Base-by-base conservation (phyloP, 1,140 invertebrate species). In the Drosophila melanica region DNA sequence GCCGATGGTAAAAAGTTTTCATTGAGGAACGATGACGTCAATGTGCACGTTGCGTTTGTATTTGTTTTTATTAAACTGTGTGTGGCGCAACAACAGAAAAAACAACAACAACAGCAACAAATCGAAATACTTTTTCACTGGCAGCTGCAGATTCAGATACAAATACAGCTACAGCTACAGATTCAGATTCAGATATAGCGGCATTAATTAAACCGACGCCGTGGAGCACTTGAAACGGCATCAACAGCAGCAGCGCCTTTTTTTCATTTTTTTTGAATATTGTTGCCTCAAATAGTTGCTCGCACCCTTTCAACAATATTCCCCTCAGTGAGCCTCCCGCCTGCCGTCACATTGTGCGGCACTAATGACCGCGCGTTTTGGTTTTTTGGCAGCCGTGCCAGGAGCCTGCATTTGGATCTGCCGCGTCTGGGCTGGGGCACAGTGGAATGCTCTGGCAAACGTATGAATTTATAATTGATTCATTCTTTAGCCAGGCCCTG, bases 381-480 rank as follows among this genome's bases (percentile, higher is more conserved):
- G 9, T 76, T 74, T 81, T 73, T 79, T 89, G 81, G 81, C 79
- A 87, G 44, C 65, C 44, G 27, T 59, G 54, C 51, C 71, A 65
- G 39, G 35, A 59, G 62, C 65, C 41, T 67, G 68, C 71, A 77
- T 64, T 57, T 64, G 41, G 41, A 23, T 51, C 74, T 44, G 50
- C 50, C 60, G 41, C 47, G 16, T 51, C 78, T 44, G 45, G 18
- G 35, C 35, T 12, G 18, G 18, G 53, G 20, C 23, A 11, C 45
- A n/a, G 18, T 47, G 44, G 16, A 45, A 45, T 45, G 44, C 44
- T 23, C 68, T 47, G 69, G 10, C 69, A 37, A 48, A 11, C 53
- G 69, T 67, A 82, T 87, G 79, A 87, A 87, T 87, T 82, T 82
- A 89, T 89, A 87, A 87, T 87, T 87, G 82, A 68, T 82, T 82